Evolutionary conservation across 2,113 vertebrate genomes (phyloP).

Genomic region (Tenebrosternarchus preto): DNA sequence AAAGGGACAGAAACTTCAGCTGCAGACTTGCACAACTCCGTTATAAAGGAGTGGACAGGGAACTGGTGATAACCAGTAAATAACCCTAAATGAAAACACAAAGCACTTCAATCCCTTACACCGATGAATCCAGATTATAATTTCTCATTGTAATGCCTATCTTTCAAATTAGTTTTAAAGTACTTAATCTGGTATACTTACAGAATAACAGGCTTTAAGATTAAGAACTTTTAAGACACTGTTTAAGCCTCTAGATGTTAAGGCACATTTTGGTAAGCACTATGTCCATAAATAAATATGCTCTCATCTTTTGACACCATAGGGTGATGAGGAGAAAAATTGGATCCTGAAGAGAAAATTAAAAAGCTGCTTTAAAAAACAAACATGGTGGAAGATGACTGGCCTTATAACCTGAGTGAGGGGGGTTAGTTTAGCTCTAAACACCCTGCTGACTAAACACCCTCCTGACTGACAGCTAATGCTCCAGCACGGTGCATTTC

Average conservation of each 20-base stretch:
- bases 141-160: too few relatives aligned
- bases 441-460: slow-evolving; percentile 36
- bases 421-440: slow-evolving; percentile 53
- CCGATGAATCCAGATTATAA: too few relatives aligned
- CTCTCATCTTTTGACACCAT: not conserved
- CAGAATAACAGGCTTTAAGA: too few relatives aligned
- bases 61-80: not conserved
- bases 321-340: not conserved
- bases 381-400: slow-evolving; percentile 1
- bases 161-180: too few relatives aligned
- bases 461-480: slow-evolving; percentile 13
- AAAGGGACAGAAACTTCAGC: not conserved
- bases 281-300: not conserved
- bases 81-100: not conserved
- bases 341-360: not conserved
- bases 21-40: not conserved
- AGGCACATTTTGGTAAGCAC: not conserved
- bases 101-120: too few relatives aligned
- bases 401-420: slow-evolving; percentile 58
- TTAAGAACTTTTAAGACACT: too few relatives aligned
- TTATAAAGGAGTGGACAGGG: not conserved
- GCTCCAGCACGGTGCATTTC: slow-evolving; percentile 12
- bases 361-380: not conserved
- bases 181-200: too few relatives aligned
- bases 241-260: too few relatives aligned